Evolutionary conservation across 2,888 invertebrate genomes (phyloP), one percentile per base, ranked within the genome.

Genomic region (Standfussiana lucernea): DNA sequence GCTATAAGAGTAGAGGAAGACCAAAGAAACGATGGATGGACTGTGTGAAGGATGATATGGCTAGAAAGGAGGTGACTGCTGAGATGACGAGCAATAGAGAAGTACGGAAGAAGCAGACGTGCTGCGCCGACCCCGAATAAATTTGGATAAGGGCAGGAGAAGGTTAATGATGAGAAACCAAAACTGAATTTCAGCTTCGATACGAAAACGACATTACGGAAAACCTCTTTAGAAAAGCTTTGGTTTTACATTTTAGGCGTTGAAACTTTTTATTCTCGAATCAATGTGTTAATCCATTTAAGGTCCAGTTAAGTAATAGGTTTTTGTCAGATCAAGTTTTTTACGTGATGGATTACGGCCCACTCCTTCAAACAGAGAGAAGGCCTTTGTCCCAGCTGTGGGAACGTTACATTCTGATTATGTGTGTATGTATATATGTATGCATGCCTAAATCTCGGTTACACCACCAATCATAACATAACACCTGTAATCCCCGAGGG

Each of bases 201-300:
- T 24, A 72, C 53, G 13, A 73, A 42, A 72, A 18, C 8, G 3
- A 50, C 28, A 10, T 37, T 10, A n/a, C 18, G n/a, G 21, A 35
- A n/a, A 2, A 35, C n/a, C 6, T 13, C 28, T 13, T 35, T 21
- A 11, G 3, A n/a, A 50, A 35, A 24, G n/a, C 8, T 68, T n/a
- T 32, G 18, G 3, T 35, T 32, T n/a, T 62, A 32, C 2, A 32
- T 40, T 62, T 21, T 8, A 18, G 18, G 1, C 24, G 28, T 28
- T 28, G 3, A 28, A 45, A 64, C 5, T n/a, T 70, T 35, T 64
- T 42, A 35, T 45, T 13, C 24, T 40, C 32, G n/a, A 62, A 40
- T 53, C n/a, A 59, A 74, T n/a, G 24, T 21, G n/a, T 21, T 32
- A 61, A 61, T 53, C 2, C 21, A 11, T 74, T 56, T 73, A 32